Conservation (phyloP, 2,888 invertebrate species). For the Physocephala rufipes region DNA sequence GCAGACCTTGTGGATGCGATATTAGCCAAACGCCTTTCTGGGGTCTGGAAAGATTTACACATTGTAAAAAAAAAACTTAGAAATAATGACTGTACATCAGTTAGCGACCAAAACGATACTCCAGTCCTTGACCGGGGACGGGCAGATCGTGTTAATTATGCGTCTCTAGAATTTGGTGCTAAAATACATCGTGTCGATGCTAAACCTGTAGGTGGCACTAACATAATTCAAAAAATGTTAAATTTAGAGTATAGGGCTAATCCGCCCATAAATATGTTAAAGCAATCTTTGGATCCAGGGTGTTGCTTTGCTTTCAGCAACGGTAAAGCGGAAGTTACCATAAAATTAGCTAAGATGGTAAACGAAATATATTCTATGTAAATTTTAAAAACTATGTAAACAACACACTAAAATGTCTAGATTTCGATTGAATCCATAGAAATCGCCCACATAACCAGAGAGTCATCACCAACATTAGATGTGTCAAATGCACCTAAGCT, state of each 20-base stretch:
- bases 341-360: slow-evolving; percentile 49
- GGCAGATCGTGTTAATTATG: slow-evolving; percentile 52
- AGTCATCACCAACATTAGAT: slow-evolving; percentile 49
- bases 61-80: slow-evolving; percentile 50
- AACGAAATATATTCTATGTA: background rate
- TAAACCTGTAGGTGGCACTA: slow-evolving; percentile 46
- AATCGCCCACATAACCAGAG: slow-evolving; percentile 51
- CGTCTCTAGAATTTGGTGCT: slow-evolving; percentile 55
- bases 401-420: slow-evolving; percentile 15
- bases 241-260: slow-evolving; percentile 53
- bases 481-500: slow-evolving; percentile 55
- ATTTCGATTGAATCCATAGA: slow-evolving; percentile 50
- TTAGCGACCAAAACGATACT: background rate
- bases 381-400: background rate
- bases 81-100: slow-evolving; percentile 35
- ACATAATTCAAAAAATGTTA: slow-evolving; percentile 46
- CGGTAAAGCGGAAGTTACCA: slow-evolving; percentile 46
- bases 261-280: slow-evolving; percentile 54
- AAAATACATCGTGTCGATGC: slow-evolving; percentile 48
- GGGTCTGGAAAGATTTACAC: slow-evolving; percentile 54
- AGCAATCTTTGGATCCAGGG: slow-evolving; percentile 49
- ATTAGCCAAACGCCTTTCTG: slow-evolving; percentile 50
- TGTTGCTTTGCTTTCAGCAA: slow-evolving; percentile 53
- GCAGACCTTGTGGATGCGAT: slow-evolving; percentile 48
- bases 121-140: background rate